Evolutionary conservation across 53 echinoderm and acorn worm genomes (phyloP), one percentile per base, ranked within the genome.

Genomic region (Holothuria scabra): DNA sequence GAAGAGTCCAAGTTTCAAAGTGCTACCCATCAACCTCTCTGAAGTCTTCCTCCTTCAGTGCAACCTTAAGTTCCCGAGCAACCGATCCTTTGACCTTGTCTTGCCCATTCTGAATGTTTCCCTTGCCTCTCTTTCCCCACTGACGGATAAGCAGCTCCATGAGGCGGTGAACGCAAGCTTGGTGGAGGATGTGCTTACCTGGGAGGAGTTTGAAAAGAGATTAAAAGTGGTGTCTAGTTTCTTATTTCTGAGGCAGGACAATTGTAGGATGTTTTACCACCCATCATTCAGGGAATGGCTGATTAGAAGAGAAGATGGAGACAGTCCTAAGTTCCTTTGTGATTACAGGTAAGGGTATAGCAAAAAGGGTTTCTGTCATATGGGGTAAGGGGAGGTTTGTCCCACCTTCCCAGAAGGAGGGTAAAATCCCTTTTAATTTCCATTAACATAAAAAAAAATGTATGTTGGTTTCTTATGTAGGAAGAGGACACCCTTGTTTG

Each of bases 261-360:
- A 91, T 63, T 88, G 79, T 20, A 86, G 99, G 41, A 99, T 99
- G 99, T 93, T 99, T 69, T 99, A 95, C 84, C 99, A 99, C 62
- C 99, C 99, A 1, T 99, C 99, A 13, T 99, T 99, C 83, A 91
- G 99, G 91, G 99, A 99, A 79, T 99, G 99, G 99, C 86, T 99
- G 70, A 93, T 93, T 23, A 71, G 95, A 12, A 85, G 99, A 57
- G 99, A 99, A 30, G 99, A 99, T 28, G 92, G 94, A 20, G 99
- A 99, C 69, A 95, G 95, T 35, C 92, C 92, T 16, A 99, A 99
- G 83, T 99, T 99, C 80, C 93, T 95, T 62, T 99, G 99, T 78
- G 99, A 99, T 69, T 92, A 94, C 86, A 87, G 99, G 99, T 99
- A 32, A 87, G 86, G 52, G 14, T 52, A 16, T 52, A 18, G 4